A percentile compares a stretch with the other conserved stretches of the same genome.
These are phyloP conservation scores for Rhinophrynus dorsalis DNA, from an alignment of 2,797 vertebrate genomes.

Conservation along the genomic window DNA sequence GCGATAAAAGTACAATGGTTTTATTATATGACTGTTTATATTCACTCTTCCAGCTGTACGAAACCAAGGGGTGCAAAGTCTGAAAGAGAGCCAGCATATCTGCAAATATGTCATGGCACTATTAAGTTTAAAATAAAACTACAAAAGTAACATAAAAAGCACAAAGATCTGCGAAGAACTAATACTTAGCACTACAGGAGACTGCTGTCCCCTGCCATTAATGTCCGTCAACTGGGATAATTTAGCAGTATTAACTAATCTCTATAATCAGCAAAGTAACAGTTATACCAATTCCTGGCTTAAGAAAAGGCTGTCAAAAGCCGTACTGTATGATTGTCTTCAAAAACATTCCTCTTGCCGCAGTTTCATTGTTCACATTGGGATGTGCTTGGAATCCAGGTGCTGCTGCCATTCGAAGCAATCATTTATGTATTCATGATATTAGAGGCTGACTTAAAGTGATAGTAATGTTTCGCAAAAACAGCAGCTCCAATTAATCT, in stretches of 20 bases:
- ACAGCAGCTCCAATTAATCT: too few species aligned
- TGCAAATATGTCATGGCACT: neutral
- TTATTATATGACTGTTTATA: constrained; percentile 8
- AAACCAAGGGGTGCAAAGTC: neutral
- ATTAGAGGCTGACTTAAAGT: too few species aligned
- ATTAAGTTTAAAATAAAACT: neutral
- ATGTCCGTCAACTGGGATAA: constrained; percentile 14
- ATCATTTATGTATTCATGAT: too few species aligned
- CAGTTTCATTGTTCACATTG: too few species aligned
- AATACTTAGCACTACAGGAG: neutral
- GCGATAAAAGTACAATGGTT: constrained; percentile 2
- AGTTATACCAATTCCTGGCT: neutral
- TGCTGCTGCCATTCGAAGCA: too few species aligned
- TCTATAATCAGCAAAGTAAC: constrained; percentile 1
- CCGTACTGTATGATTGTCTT: neutral
- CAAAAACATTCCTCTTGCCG: too few species aligned
- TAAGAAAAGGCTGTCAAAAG: neutral
- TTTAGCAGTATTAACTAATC: constrained; percentile 30
- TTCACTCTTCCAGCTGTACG: neutral
- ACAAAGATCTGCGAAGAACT: neutral
- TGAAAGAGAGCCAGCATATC: neutral
- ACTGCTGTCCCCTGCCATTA: neutral
- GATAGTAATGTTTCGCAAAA: too few species aligned
- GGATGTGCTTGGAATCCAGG: too few species aligned
- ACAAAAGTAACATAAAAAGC: neutral